A percentile compares a stretch with the other conserved stretches of the same genome.
Conservation (phyloP, 1,140 invertebrate species). For the Solenopsis invicta region DNA sequence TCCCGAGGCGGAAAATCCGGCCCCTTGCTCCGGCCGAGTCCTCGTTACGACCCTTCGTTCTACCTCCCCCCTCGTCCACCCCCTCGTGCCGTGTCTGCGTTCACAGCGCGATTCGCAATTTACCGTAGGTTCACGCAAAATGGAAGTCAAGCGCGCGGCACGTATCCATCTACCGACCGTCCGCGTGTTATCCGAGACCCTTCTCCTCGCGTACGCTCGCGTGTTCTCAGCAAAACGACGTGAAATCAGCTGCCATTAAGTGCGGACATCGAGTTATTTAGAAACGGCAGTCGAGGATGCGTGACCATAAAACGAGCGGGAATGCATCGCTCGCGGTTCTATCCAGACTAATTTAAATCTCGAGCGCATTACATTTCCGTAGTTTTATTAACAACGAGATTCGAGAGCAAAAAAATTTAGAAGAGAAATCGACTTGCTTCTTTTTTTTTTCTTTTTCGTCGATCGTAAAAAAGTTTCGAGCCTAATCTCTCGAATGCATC, state of each 20-base stretch:
- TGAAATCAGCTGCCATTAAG: constrained; percentile 24
- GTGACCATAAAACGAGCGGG: constrained; percentile 7
- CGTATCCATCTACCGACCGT: constrained; percentile 35
- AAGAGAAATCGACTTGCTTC: not conserved
- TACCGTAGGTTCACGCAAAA: constrained; percentile 63
- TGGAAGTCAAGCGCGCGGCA: constrained; percentile 25
- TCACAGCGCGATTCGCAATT: constrained; percentile 67
- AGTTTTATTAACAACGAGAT: not conserved
- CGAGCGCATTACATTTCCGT: not conserved
- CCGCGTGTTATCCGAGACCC: constrained; percentile 19
- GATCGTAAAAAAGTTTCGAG: not conserved
- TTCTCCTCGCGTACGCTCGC: not conserved
- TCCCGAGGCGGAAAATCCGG: constrained; percentile 63
- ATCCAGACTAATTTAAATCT: not conserved
- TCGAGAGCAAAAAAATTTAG: not conserved
- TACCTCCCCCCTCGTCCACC: not conserved
- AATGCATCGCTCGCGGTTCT: not conserved
- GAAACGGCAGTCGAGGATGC: not conserved
- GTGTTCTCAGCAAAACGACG: not conserved
- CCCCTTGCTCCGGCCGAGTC: constrained; percentile 42
- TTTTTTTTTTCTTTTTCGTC: not conserved
- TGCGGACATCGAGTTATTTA: constrained; percentile 8
- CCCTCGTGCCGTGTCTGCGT: constrained; percentile 32
- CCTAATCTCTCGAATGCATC: not conserved
- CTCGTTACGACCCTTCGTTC: constrained; percentile 62